These are phyloP conservation scores for Polypedilum vanderplanki DNA, from an alignment of 1,140 invertebrate species.

Conservation along the genomic window DNA sequence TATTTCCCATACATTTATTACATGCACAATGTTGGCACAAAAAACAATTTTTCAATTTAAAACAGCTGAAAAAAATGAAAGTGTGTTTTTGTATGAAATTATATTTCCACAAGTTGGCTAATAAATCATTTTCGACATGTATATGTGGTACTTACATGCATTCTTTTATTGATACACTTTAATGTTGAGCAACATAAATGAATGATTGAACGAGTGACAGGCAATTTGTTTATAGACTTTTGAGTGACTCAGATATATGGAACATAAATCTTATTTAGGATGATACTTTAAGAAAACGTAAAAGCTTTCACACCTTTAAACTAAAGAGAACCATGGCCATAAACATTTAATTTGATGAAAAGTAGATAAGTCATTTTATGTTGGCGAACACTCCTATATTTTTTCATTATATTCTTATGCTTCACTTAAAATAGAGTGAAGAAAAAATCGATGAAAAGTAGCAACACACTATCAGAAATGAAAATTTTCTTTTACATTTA, in stretches of 20 bases:
- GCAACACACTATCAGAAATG: neutral
- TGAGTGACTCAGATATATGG: neutral
- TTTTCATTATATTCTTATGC: neutral
- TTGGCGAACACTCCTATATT: neutral
- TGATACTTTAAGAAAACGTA: neutral
- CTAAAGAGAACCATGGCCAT: too few species aligned
- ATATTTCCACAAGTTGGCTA: neutral
- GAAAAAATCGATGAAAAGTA: neutral
- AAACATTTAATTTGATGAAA: constrained; percentile 7
- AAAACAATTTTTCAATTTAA: too few species aligned
- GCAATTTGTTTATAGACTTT: neutral
- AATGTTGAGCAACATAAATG: neutral
- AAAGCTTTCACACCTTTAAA: neutral
- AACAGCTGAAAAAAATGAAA: neutral
- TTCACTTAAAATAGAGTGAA: neutral
- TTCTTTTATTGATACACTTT: too few species aligned
- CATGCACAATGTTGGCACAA: neutral
- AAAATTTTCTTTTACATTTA: neutral
- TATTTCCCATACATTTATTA: neutral
- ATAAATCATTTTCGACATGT: constrained; percentile 19
- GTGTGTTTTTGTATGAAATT: neutral
- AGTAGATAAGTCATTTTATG: constrained; percentile 19
- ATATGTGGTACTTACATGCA: neutral
- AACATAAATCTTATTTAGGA: neutral
- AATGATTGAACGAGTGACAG: constrained; percentile 2